Conservation (phyloP, 2,888 invertebrate genomes). For the Coelopa pilipes region DNA sequence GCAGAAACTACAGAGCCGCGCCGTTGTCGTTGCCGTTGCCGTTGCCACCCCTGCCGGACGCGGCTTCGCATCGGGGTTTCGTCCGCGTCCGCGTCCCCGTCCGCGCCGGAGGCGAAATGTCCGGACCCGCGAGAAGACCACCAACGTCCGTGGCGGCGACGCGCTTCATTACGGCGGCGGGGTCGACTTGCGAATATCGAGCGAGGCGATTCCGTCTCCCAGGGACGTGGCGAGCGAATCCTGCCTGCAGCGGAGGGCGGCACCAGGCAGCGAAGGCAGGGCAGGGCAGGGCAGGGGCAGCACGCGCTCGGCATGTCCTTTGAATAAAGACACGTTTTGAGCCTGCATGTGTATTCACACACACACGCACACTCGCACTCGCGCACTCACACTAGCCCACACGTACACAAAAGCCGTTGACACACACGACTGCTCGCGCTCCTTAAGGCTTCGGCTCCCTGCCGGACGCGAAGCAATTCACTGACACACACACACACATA, state of each 20-base stretch:
- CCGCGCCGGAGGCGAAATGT: constrained; percentile 26
- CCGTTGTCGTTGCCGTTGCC: no score
- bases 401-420: constrained; percentile 30
- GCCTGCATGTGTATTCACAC: constrained; percentile 33
- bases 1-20: constrained; percentile 3
- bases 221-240: constrained; percentile 35
- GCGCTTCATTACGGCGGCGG: constrained; percentile 38
- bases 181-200: constrained; percentile 40
- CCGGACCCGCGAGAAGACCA: constrained; percentile 37
- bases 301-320: constrained; percentile 43
- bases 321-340: constrained; percentile 44
- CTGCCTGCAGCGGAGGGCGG: constrained; percentile 41
- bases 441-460: constrained; percentile 11
- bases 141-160: constrained; percentile 28
- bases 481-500: constrained; percentile 39
- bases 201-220: constrained; percentile 41
- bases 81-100: no score
- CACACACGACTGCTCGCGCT: constrained; percentile 21
- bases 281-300: constrained; percentile 40
- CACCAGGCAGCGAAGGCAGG: no score
- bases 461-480: constrained; percentile 21
- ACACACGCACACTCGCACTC: constrained; percentile 16
- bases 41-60: constrained; percentile 23
- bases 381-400: constrained; percentile 25
- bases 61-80: constrained; percentile 7